phyloP scores from a whole-genome alignment of 2,888 invertebrate species.

The Antheraea yamamai region DNA sequence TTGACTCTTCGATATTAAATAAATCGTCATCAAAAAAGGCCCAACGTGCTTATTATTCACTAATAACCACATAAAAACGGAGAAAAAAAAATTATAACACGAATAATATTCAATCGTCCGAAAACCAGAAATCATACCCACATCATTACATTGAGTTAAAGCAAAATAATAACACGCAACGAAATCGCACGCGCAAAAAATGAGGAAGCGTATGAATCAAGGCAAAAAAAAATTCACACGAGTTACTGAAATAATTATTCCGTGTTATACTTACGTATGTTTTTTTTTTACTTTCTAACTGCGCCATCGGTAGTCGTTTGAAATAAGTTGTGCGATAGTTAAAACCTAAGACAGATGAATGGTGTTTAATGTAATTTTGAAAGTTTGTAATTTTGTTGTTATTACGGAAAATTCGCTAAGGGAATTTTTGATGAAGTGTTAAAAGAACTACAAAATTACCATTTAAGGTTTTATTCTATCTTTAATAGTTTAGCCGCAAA shows the following conservation, averaged over 20 bases:
- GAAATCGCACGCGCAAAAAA: neutral
- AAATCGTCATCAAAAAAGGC: neutral
- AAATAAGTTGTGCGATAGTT: neutral
- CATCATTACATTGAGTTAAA: neutral
- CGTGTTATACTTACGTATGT: neutral
- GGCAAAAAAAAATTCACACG: conserved; percentile 2
- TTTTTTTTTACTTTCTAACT: neutral
- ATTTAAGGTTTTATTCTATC: too few relatives aligned
- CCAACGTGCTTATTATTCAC: neutral
- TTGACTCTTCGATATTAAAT: neutral
- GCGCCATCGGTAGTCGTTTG: neutral
- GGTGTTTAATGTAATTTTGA: too few relatives aligned
- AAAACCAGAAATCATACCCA: neutral
- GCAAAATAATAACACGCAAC: conserved; percentile 1
- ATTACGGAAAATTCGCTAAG: too few relatives aligned
- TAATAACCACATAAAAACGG: neutral
- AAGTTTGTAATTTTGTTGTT: too few relatives aligned
- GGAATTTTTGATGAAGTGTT: too few relatives aligned
- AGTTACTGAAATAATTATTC: neutral
- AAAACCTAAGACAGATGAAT: neutral
- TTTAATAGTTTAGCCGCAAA: too few relatives aligned
- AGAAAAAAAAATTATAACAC: neutral
- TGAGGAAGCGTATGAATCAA: neutral
- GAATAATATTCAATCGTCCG: neutral
- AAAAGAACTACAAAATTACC: too few relatives aligned